Conservation (phyloP, 2,888 invertebrate species). For the Troilus luridus region DNA sequence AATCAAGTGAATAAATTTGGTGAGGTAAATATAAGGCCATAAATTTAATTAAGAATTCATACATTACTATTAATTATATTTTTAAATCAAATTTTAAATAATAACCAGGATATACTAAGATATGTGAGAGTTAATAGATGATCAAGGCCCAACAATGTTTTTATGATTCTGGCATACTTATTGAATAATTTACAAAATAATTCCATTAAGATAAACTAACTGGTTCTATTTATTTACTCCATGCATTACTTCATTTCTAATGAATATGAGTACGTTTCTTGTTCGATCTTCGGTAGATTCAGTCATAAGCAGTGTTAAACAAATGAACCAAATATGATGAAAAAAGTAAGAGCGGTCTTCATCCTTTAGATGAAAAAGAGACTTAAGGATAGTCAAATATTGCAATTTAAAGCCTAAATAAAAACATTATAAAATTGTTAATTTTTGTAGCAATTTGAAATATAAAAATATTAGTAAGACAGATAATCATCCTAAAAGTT, state of each 20-base stretch:
- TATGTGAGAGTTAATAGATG: neutral
- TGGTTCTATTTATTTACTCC: neutral
- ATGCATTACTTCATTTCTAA: neutral
- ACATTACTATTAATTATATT: no score
- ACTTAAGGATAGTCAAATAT: neutral
- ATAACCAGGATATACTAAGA: neutral
- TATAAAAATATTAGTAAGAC: no score
- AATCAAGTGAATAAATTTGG: no score
- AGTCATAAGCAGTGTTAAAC: no score
- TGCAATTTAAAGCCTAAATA: neutral
- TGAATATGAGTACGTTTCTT: no score
- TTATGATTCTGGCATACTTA: neutral
- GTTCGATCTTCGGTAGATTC: neutral
- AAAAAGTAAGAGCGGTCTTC: no score
- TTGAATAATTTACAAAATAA: neutral
- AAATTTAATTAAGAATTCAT: no score
- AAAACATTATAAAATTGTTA: neutral
- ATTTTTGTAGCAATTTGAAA: no score
- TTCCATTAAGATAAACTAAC: neutral
- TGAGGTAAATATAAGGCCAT: no score
- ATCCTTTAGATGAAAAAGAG: neutral
- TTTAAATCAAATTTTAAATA: neutral
- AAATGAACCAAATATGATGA: no score
- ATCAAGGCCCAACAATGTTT: neutral
- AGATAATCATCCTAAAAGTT: neutral